phyloP scores from a whole-genome alignment of 1,140 invertebrate species.

The Tetragnatha versicolor region DNA sequence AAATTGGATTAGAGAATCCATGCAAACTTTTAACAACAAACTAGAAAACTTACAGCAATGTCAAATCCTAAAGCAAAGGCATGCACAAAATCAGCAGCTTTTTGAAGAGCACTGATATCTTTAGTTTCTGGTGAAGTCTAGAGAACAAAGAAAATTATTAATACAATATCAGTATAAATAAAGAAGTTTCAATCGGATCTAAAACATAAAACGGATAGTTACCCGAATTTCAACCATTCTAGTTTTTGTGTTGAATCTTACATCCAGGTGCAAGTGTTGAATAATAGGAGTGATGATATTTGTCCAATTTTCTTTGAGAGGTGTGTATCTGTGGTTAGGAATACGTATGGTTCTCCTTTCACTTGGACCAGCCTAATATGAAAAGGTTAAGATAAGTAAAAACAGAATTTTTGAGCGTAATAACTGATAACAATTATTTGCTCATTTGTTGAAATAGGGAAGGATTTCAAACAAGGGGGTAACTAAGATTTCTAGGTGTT shows the following conservation, averaged over 20 bases:
- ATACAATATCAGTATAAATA: background rate
- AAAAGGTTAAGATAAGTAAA: background rate
- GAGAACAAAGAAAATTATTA: conserved; percentile 45
- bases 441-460: no score
- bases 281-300: conserved; percentile 97
- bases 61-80: conserved; percentile 97
- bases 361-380: conserved; percentile 61
- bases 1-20: no score
- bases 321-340: conserved; percentile 84
- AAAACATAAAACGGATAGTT: conserved; percentile 29
- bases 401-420: background rate
- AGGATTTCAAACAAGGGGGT: no score
- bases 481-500: no score
- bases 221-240: conserved; percentile 86
- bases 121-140: conserved; percentile 76
- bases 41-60: conserved; percentile 72
- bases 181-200: background rate
- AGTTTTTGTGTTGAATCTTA: conserved; percentile 92
- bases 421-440: no score
- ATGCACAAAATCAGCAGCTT: conserved; percentile 97
- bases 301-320: conserved; percentile 95
- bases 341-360: conserved; percentile 71
- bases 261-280: conserved; percentile 91
- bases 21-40: no score
- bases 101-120: conserved; percentile 91